Evolutionary conservation across 2,888 invertebrate species (phyloP).

Genomic region (Heliconius sara): DNA sequence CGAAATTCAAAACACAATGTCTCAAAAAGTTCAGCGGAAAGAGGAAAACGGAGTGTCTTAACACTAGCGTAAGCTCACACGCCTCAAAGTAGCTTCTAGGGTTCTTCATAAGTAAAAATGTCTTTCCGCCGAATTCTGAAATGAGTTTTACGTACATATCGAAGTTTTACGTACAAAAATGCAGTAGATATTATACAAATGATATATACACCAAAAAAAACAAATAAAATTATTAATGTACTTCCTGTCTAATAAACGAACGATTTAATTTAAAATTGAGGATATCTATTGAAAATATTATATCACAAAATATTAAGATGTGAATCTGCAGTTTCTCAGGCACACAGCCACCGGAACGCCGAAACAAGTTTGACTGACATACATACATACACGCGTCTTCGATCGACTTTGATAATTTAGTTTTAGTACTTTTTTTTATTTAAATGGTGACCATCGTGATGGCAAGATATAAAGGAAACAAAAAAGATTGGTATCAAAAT

Average conservation of each 20-base stretch:
- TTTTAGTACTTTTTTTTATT: slow-evolving; percentile 6
- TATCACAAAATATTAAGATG: slow-evolving; percentile 14
- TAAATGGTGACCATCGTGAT: neutral
- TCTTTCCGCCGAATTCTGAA: no score
- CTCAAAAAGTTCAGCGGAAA: neutral
- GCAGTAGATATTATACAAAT: neutral
- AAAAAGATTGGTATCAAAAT: no score
- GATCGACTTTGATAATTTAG: slow-evolving; percentile 7
- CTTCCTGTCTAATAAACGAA: neutral
- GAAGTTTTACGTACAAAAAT: neutral
- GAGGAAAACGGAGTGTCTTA: neutral
- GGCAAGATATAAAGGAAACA: no score
- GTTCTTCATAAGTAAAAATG: no score
- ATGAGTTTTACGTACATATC: neutral
- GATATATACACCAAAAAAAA: neutral
- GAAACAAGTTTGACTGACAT: slow-evolving; percentile 27
- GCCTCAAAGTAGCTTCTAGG: no score
- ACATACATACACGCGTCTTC: slow-evolving; percentile 18
- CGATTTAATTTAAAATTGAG: slow-evolving; percentile 3
- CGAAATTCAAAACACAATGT: neutral
- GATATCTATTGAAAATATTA: slow-evolving; percentile 22
- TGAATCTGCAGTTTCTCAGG: slow-evolving; percentile 17
- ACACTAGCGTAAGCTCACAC: no score
- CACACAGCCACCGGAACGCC: slow-evolving; percentile 19
- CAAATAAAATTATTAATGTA: neutral